A percentile compares a stretch with the other conserved stretches of the same genome.
phyloP scores from a whole-genome alignment of 2,113 vertebrate genomes.

The Piaya cayana region DNA sequence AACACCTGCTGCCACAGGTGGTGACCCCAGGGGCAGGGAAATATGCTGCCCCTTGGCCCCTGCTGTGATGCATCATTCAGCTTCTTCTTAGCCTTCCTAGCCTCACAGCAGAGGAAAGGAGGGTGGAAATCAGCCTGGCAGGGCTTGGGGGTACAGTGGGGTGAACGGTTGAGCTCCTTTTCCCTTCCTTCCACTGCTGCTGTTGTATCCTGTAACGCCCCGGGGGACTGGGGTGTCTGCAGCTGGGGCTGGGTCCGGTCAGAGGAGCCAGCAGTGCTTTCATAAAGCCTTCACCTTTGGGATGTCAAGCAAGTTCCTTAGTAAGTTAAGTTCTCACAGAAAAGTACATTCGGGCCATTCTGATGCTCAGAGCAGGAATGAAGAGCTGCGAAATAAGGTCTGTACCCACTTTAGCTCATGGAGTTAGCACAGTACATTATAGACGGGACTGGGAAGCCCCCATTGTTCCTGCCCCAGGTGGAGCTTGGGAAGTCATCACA shows the following conservation, averaged over 20 bases:
- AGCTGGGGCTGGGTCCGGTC: neutral
- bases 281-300: accelerated
- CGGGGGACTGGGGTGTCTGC: neutral
- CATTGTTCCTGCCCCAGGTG: neutral
- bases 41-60: neutral
- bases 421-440: neutral
- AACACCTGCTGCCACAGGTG: neutral
- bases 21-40: neutral
- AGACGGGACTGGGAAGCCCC: neutral
- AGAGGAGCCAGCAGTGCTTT: neutral
- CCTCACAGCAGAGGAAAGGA: neutral
- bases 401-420: neutral
- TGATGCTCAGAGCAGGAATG: slow-evolving; percentile 9
- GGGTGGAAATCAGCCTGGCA: neutral
- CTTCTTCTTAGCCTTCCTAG: neutral
- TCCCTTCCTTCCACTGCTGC: neutral
- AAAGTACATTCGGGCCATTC: neutral
- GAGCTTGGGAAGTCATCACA: accelerated
- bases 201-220: neutral
- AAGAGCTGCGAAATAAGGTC: neutral
- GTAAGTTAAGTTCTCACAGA: neutral
- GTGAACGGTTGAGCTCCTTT: accelerated
- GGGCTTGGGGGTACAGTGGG: neutral
- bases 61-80: neutral
- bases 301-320: neutral